A percentile compares a stretch with the other conserved stretches of the same genome.
These are phyloP conservation scores for Centropyge bicolor DNA, from an alignment of 2,797 vertebrate genomes.

Conservation along the genomic window DNA sequence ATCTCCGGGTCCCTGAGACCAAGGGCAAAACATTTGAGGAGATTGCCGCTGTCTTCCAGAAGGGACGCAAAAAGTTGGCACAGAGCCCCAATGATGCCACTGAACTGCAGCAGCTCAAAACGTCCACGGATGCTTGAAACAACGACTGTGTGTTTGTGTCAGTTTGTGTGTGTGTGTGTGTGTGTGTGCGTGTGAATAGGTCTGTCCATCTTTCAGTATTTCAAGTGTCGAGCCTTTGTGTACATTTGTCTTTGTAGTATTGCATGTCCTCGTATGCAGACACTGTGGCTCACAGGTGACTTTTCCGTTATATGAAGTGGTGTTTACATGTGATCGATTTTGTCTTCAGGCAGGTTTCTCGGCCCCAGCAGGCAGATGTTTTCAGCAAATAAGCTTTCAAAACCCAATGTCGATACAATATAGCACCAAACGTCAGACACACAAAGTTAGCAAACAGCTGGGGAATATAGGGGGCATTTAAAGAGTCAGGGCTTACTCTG, in stretches of 20 bases:
- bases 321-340: constrained; percentile 41
- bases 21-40: constrained; percentile 96
- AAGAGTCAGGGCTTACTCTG: too few relatives aligned
- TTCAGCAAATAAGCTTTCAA: neutral
- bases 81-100: constrained; percentile 55
- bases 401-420: neutral
- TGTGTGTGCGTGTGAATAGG: neutral
- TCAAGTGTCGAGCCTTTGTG: constrained; percentile 1
- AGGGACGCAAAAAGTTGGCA: constrained; percentile 63
- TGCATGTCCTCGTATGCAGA: too few relatives aligned
- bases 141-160: neutral
- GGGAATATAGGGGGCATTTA: too few relatives aligned
- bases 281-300: neutral
- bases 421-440: too few relatives aligned
- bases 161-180: neutral
- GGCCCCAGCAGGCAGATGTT: neutral
- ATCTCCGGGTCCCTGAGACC: constrained; percentile 95
- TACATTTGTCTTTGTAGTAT: neutral
- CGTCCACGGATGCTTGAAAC: constrained; percentile 82
- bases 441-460: too few relatives aligned
- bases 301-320: neutral
- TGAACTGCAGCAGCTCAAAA: constrained; percentile 90
- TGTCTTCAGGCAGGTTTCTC: neutral
- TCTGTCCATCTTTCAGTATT: constrained; percentile 20
- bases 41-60: constrained; percentile 90